Base-by-base conservation (phyloP, 2,888 invertebrate species). In the Hypomecis punctinalis region DNA sequence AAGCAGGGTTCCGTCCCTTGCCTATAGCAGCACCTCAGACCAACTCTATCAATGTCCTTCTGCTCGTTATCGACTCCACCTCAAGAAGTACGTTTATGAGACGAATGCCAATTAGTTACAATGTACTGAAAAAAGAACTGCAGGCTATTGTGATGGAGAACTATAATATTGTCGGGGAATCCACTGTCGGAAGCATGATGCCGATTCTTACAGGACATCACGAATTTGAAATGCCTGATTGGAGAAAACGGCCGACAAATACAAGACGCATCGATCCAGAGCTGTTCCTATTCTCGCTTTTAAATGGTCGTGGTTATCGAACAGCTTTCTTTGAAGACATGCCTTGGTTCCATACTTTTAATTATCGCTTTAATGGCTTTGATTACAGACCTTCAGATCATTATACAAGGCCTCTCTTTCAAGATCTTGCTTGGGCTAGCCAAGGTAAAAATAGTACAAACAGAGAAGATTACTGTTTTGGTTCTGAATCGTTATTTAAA, bases 291-390 rank as follows among this genome's bases (percentile, higher is more conserved):
- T 98, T 98, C 96, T 95, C 97, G 69, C 94, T 96, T 56, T 96
- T 96, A 73, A 94, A 94, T 58, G 88, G 94, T 1, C 93, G 94
- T 54, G 97, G 97, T 75, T 94, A 95, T 78, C 94, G 95, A 23
- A 97, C 97, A 2, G 96, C 96, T 0, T 99, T 96, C 83, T 96
- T 96, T 75, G 99, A 99, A 82, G 99, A 99, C 81, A 94, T 96
- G 73, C 96, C 97, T 0, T 90, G 94, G 76, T 94, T 96, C 23
- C 98, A 98, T 0, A 97, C 97, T 0, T 99, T 98, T 82, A 97
- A 97, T 0, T 97, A 97, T 84, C 94, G 98, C 6, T 94, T 98
- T 80, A 96, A 96, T 71, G 99, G 99, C 0, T 99, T 99, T 83
- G 77, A 94, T 40, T 86, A 94, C 5, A 95, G 95, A 73, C 99